Evolutionary conservation across 2,113 vertebrate genomes (phyloP), one percentile per base, ranked within the genome.

Genomic region (Platichthys stellatus): DNA sequence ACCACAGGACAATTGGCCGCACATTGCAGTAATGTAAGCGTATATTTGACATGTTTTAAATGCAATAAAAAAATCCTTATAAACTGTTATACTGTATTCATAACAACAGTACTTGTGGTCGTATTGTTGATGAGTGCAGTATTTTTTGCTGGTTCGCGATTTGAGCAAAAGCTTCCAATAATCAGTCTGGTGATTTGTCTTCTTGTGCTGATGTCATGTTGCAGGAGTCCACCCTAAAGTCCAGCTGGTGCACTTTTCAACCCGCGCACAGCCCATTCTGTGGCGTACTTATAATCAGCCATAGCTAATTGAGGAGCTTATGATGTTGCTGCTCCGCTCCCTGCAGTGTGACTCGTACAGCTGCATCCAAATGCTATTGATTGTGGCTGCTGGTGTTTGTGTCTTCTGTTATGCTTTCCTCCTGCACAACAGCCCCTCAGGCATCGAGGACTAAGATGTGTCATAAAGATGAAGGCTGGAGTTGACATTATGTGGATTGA

Each of bases 251-350:
- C 76, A 71, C 81, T 81, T 49, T 53, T 59, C 76, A 67, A 56
- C 71, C 38, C 62, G 45, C 63, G 20, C 20, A 21, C 69, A 58
- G 63, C 61, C 69, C 72, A 31, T 63, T 82, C 51, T 60, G 58
- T 31, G 54, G 13, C 8, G 12, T 51, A 81, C 58, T 69, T 78
- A 38, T 81, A 88, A 89, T 88, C 81, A 86, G 53, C 80, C 83
- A 4, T 20, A 57, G 78, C 78, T 89, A 83, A 87, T 91, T 84
- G 82, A 64, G 64, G 35, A 69, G 66, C 76, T 82, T 69, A 74
- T 72, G 40, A 83, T 84, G 66, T 76, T 76, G 73, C 43, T 14
- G 40, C 74, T 24, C 13, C 54, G 24, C 56, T 76, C 58, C 74
- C 71, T 23, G 58, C 75, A 69, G 79, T 24, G 61, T 54, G 21